Evolutionary conservation across 2,888 invertebrate genomes (phyloP).

Genomic region (Melipona beecheii): DNA sequence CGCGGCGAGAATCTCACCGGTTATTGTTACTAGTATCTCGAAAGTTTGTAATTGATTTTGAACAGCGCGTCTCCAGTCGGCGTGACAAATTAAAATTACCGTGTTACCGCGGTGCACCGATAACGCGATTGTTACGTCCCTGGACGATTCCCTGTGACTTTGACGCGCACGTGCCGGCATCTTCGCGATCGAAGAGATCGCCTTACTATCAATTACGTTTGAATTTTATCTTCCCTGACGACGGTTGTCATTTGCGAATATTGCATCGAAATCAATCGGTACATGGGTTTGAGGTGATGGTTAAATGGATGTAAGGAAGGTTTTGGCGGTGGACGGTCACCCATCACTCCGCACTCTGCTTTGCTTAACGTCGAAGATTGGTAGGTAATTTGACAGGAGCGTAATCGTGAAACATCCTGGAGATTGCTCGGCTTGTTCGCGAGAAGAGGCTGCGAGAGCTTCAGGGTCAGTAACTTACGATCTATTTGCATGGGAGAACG

Average conservation of each 20-base stretch:
- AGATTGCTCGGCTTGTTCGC: neutral
- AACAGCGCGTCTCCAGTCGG: conserved; percentile 61
- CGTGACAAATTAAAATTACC: conserved; percentile 72
- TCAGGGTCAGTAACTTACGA: conserved; percentile 21
- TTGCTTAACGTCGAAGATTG: too few relatives aligned
- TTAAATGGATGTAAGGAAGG: too few relatives aligned
- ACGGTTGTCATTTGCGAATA: conserved; percentile 27
- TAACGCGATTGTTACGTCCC: conserved; percentile 68
- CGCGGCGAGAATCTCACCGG: conserved; percentile 20
- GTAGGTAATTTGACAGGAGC: too few relatives aligned
- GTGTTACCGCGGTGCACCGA: conserved; percentile 59
- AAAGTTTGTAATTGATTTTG: conserved; percentile 75
- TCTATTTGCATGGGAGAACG: conserved; percentile 48
- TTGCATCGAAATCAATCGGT: conserved; percentile 17
- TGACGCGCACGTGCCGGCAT: too few relatives aligned
- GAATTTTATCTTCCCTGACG: conserved; percentile 47
- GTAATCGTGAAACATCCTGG: neutral
- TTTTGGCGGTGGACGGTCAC: too few relatives aligned
- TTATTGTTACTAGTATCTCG: conserved; percentile 65
- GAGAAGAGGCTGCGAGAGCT: neutral
- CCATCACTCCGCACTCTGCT: too few relatives aligned
- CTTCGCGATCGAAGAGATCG: conserved; percentile 35
- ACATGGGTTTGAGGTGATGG: too few relatives aligned
- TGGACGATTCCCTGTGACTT: conserved; percentile 17
- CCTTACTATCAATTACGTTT: conserved; percentile 38